Conservation (phyloP, 2,888 invertebrate species). For the Tenthredo amoena region DNA sequence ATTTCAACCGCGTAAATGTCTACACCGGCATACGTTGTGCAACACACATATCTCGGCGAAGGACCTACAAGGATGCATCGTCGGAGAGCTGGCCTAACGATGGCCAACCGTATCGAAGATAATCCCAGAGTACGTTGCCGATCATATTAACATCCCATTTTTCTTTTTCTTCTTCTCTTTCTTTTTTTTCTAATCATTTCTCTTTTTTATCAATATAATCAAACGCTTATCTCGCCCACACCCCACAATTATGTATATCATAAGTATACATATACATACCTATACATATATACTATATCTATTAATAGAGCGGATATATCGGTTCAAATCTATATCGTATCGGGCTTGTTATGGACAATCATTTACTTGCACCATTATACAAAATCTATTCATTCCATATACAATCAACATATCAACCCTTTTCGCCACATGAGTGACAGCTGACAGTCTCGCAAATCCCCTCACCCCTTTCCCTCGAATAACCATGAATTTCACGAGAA, state of each 20-base stretch:
- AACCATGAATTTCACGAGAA: background rate
- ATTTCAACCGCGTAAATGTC: constrained; percentile 29
- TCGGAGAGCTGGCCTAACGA: constrained; percentile 20
- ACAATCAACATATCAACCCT: background rate
- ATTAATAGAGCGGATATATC: background rate
- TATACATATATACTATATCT: too few species aligned
- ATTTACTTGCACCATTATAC: background rate
- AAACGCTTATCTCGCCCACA: background rate
- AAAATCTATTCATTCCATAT: background rate
- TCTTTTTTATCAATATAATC: background rate
- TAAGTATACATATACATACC: background rate
- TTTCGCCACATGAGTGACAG: constrained; percentile 2
- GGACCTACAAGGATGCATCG: constrained; percentile 16
- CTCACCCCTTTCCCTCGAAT: background rate
- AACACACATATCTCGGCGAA: constrained; percentile 39
- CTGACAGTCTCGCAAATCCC: background rate
- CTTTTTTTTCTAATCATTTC: background rate
- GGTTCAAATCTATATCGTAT: background rate
- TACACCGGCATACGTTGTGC: constrained; percentile 31
- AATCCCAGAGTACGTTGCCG: constrained; percentile 19
- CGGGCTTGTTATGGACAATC: background rate
- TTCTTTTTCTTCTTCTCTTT: background rate
- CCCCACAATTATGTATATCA: background rate
- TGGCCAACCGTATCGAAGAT: constrained; percentile 33
- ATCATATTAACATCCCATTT: constrained; percentile 18